Evolutionary conservation across 2,113 vertebrate genomes (phyloP), one percentile per base, ranked within the genome.

Genomic region (Lagenorhynchus albirostris): DNA sequence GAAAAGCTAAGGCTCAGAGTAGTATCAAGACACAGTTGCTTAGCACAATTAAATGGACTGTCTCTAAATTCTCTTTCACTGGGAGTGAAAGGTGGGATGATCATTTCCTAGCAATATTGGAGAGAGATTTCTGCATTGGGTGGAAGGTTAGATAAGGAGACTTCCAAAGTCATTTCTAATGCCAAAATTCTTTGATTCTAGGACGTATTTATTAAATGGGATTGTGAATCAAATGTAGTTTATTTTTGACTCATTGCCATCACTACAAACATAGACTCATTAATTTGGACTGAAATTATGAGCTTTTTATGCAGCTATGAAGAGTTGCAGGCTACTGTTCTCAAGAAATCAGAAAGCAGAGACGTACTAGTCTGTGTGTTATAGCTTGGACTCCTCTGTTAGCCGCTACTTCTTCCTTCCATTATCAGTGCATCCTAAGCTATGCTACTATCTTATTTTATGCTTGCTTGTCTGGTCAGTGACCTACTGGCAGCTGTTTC

Each of bases 111-210:
- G 63, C 44, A 94, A 38, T 71, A 14, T 58, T 47, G 41, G 15
- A 89, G 81, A 81, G 25, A 81, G 38, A 70, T 26, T 83, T 92
- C 63, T 84, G 53, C n/a, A 71, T 71, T 85, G 63, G 5, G 3
- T 85, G 12, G 80, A 36, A 65, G 33, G 14, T 71, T 89, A 38
- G 33, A 23, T 77, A 80, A 73, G 44, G 60, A 91, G 58, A 88
- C 60, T 63, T 92, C n/a, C 29, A 36, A 92, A n/a, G 76, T 76
- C 12, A 73, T 96, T 89, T 95, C 44, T 88, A 65, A 89, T 70
- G 86, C 44, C 70, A 47, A 8, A 84, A 83, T 80, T 71, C 26
- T 93, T 89, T 84, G 53, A 79, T 84, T 71, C n/a, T 70, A 81
- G 60, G 10, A 63, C 36, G 88, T 68, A 50, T 82, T 81, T 87